These are phyloP conservation scores for Intellagama lesueurii DNA, from an alignment of 2,797 vertebrate genomes.

Conservation along the genomic window DNA sequence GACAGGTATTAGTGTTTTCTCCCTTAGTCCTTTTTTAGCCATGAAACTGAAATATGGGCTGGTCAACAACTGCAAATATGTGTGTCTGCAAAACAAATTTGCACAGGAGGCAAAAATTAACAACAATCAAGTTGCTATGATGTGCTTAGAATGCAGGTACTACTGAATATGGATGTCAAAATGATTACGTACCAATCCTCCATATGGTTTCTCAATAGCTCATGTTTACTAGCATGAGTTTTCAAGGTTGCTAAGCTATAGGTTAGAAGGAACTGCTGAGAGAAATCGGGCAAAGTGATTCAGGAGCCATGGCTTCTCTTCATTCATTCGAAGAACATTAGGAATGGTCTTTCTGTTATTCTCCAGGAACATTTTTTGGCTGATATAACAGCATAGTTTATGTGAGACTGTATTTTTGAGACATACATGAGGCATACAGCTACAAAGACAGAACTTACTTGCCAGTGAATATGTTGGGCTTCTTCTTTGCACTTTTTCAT, in stretches of 20 bases:
- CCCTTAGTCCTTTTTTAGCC: conserved; percentile 4
- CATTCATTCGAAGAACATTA: background rate
- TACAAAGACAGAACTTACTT: background rate
- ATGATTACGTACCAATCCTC: background rate
- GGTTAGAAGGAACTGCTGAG: background rate
- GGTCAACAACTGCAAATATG: conserved; percentile 25
- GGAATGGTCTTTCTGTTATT: background rate
- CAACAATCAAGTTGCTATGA: background rate
- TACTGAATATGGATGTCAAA: conserved; percentile 20
- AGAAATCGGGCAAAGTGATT: background rate
- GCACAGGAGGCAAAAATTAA: conserved; percentile 6
- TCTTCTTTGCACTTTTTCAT: background rate
- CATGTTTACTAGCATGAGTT: conserved; percentile 16
- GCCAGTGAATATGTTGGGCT: background rate
- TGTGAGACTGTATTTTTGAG: background rate
- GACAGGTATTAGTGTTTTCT: conserved; percentile 13
- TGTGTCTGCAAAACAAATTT: conserved; percentile 30
- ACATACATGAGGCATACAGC: background rate
- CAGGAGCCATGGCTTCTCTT: background rate
- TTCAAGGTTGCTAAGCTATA: conserved; percentile 35
- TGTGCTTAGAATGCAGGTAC: conserved; percentile 2
- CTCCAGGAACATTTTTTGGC: background rate
- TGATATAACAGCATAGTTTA: background rate
- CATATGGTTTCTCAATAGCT: conserved; percentile 6
- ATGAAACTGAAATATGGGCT: rapidly evolving